Evolutionary conservation across 2,797 vertebrate genomes (phyloP).

Genomic region (Sitta carolinensis): DNA sequence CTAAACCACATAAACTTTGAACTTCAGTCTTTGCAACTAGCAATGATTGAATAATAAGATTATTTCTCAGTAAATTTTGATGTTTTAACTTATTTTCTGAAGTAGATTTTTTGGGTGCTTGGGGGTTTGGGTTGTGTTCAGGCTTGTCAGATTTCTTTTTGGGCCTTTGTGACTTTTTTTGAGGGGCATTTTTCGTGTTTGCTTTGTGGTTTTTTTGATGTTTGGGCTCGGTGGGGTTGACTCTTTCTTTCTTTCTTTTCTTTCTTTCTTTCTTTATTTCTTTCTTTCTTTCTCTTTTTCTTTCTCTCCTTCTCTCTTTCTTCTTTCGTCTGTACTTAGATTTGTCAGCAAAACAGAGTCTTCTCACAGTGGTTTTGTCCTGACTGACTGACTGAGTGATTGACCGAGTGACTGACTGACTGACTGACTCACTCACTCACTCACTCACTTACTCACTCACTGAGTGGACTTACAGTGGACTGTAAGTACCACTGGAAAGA

Average conservation of each 20-base stretch:
- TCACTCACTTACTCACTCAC: too few relatives aligned
- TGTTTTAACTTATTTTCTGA: accelerated
- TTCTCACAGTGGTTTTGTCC: not conserved
- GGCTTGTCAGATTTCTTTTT: not conserved
- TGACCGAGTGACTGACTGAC: too few relatives aligned
- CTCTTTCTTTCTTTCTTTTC: not conserved
- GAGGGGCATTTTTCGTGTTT: accelerated
- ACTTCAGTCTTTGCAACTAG: not conserved
- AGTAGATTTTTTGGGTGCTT: not conserved
- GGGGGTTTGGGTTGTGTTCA: not conserved
- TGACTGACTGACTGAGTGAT: not conserved
- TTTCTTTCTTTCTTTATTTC: too few relatives aligned
- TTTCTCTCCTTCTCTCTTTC: too few relatives aligned
- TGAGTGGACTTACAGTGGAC: too few relatives aligned
- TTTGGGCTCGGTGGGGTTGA: not conserved
- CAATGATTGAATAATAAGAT: not conserved
- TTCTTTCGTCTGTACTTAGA: not conserved
- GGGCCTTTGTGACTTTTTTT: not conserved
- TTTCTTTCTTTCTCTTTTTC: too few relatives aligned
- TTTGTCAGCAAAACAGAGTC: not conserved
- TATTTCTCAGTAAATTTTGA: not conserved
- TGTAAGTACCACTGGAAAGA: not conserved
- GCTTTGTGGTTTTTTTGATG: not conserved
- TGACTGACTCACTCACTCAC: not conserved
- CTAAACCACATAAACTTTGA: not conserved